Evolutionary conservation across 2,797 vertebrate species (phyloP).

Genomic region (Fringilla coelebs): DNA sequence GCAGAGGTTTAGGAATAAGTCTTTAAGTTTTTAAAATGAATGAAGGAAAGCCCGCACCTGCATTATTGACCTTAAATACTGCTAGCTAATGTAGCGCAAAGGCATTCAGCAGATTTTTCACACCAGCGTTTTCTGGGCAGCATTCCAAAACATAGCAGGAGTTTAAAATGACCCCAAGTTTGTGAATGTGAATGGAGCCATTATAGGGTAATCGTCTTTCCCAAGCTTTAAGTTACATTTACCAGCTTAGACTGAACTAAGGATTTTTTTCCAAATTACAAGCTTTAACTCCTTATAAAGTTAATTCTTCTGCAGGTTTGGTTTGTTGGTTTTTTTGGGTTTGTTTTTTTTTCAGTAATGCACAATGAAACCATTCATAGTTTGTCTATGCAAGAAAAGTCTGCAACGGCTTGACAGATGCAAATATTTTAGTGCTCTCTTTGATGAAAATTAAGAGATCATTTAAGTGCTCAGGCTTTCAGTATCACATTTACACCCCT

Average conservation of each 20-base stretch:
- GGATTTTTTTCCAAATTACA: neutral
- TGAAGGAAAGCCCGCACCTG: neutral
- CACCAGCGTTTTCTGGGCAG: slow-evolving; percentile 52
- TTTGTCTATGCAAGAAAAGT: neutral
- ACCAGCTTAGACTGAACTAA: neutral
- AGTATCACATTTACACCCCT: neutral
- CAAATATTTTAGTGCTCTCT: neutral
- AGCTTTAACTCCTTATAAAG: slow-evolving; percentile 13
- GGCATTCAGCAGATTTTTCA: slow-evolving; percentile 47
- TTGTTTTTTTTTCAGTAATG: neutral
- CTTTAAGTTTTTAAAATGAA: neutral
- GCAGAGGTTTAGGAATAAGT: neutral
- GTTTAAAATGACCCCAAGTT: slow-evolving; percentile 29
- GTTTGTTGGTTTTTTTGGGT: neutral
- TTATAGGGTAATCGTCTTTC: slow-evolving; percentile 36
- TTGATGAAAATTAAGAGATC: neutral
- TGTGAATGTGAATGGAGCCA: slow-evolving; percentile 33
- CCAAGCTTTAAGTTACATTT: slow-evolving; percentile 43
- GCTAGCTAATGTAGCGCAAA: slow-evolving; percentile 33
- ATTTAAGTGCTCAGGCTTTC: neutral
- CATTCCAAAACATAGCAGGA: slow-evolving; percentile 43
- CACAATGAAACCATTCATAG: neutral
- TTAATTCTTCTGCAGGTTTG: neutral
- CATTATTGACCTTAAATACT: slow-evolving; percentile 31
- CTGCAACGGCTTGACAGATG: neutral